Base-by-base conservation (phyloP, 1,140 invertebrate species). In the Rhyacophila brunnea region DNA sequence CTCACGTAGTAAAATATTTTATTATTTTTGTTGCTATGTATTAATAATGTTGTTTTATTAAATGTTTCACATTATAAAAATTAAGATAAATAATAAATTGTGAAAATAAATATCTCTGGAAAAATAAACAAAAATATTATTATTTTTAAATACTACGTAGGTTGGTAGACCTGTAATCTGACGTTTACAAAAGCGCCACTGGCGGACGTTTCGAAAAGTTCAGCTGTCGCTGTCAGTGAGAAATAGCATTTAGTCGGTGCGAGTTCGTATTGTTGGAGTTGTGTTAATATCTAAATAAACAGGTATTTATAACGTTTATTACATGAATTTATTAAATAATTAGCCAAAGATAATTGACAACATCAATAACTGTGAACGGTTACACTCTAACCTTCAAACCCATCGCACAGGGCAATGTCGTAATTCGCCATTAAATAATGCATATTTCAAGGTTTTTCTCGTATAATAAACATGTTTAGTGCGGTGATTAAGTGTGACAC, bases 131-230 rank as follows among this genome's bases (percentile, higher is more conserved):
- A n/a, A 28, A 28, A 28, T 28, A 28, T 40, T 15, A 40, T 40
- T 40, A 40, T 40, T 6, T 13, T 6, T n/a, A 40, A 13, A 6
- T 40, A 5, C 38, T 40, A 3, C 11, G 11, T 23, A 49, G 13
- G 19, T 50, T 64, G 61, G 61, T 40, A 55, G 13, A 28, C 49
- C 52, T 56, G 56, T 11, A 1, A 43, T 6, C 28, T 59, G 61
- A 64, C 56, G 51, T 58, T 46, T 50, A 40, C 17, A 5, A 13
- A 20, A 48, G 47, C 61, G 61, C 50, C 56, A 36, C 56, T 63
- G 19, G 43, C 61, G 56, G 57, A 36, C 11, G 2, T 18, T 28
- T n/a, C 6, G 7, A 19, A 18, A 52, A 53, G 23, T 48, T 35
- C 36, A 19, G n/a, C 13, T 20, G 17, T 17, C 13, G 38, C 49